These are phyloP conservation scores for Myiothlypis coronata DNA, from an alignment of 2,797 vertebrate genomes.

Conservation along the genomic window DNA sequence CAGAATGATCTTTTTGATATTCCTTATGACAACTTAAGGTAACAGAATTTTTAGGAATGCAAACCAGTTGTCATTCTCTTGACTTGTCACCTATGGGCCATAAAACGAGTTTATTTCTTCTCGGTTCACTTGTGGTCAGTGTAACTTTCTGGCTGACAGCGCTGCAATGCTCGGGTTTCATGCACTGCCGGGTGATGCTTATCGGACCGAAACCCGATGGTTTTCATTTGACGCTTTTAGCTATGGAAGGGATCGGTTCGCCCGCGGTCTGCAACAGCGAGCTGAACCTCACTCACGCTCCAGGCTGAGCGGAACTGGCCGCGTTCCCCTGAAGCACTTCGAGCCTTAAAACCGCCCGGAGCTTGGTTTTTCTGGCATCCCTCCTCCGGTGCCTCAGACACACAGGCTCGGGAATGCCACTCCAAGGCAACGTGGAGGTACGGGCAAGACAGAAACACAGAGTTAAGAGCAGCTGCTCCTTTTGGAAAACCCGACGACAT, in stretches of 20 bases:
- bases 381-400: neutral
- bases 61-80: neutral
- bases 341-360: neutral
- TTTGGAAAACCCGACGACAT: neutral
- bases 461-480: neutral
- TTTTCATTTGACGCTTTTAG: neutral
- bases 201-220: neutral
- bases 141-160: neutral
- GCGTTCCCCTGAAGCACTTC: neutral
- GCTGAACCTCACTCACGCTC: neutral
- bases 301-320: neutral
- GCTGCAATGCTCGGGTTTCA: neutral
- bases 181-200: neutral
- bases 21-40: neutral
- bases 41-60: neutral
- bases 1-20: neutral
- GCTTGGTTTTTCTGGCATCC: neutral
- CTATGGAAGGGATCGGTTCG: neutral
- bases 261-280: neutral
- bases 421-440: neutral
- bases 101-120: neutral
- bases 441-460: neutral
- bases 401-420: neutral
- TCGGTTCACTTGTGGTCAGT: neutral
- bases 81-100: neutral